Conservation (phyloP, 2,888 invertebrate genomes). For the Aproaerema taeniolella region DNA sequence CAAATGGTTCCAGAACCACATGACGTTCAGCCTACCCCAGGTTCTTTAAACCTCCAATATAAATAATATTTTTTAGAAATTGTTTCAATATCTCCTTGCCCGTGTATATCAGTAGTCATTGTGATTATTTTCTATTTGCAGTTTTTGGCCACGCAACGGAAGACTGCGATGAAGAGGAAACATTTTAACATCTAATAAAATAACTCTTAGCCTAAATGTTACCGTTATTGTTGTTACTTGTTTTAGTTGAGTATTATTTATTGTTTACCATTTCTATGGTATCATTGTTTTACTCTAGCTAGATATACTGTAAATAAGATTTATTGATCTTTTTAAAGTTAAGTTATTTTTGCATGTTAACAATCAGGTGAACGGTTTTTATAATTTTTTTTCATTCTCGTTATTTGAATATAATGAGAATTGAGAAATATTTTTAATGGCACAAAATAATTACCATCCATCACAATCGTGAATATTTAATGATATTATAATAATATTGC, state of each 20-base stretch:
- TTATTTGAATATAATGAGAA: constrained; percentile 68
- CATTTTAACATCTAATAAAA: constrained; percentile 77
- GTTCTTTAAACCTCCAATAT: no score
- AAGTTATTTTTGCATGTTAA: constrained; percentile 56
- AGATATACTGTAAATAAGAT: constrained; percentile 62
- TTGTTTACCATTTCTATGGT: constrained; percentile 56
- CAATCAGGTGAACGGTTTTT: constrained; percentile 49
- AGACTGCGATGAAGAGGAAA: constrained; percentile 92
- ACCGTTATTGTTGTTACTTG: constrained; percentile 67
- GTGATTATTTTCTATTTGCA: constrained; percentile 71
- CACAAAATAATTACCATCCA: constrained; percentile 51
- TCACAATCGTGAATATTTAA: constrained; percentile 51
- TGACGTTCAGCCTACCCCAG: no score
- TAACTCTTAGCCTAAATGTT: constrained; percentile 54
- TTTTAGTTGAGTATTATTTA: constrained; percentile 65
- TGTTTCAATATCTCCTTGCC: no score
- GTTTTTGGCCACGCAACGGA: constrained; percentile 93
- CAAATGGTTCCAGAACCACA: no score
- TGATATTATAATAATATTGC: constrained; percentile 32
- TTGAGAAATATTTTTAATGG: constrained; percentile 49
- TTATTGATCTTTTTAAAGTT: constrained; percentile 41
- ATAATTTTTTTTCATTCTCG: constrained; percentile 59
- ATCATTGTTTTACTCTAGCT: constrained; percentile 48
- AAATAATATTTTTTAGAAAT: no score
- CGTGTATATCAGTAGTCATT: no score